Conservation (phyloP, 2,113 vertebrate genomes). For the Motacilla tschutschensis region DNA sequence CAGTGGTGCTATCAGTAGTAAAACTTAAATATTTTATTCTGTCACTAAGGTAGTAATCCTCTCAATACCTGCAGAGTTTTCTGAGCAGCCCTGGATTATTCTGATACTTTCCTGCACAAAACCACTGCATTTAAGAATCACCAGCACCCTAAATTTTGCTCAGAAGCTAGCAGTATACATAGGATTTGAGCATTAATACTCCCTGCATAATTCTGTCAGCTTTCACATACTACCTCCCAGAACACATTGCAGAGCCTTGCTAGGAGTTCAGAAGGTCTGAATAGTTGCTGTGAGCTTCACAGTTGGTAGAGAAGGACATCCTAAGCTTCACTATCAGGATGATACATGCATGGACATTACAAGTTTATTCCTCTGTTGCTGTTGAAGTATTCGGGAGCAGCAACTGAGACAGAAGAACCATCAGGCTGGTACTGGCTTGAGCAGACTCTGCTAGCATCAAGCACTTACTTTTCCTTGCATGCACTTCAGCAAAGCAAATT, state of each 20-base stretch:
- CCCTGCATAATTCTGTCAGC: neutral
- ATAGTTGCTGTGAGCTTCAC: neutral
- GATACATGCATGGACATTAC: neutral
- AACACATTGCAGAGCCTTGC: neutral
- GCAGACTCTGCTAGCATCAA: neutral
- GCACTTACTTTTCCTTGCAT: neutral
- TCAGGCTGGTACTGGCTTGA: neutral
- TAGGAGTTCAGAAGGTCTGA: neutral
- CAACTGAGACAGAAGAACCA: neutral
- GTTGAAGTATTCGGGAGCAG: fast-evolving
- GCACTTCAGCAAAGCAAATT: neutral
- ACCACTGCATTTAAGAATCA: neutral
- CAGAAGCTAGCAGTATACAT: neutral
- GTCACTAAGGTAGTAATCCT: neutral
- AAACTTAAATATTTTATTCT: neutral
- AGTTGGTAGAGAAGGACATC: neutral
- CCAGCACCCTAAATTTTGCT: neutral
- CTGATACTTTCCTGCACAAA: neutral
- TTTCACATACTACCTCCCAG: neutral
- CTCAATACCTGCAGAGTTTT: neutral
- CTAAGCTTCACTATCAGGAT: neutral
- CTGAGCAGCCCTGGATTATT: neutral
- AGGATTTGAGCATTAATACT: neutral
- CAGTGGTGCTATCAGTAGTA: neutral
- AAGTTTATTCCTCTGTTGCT: neutral